Evolutionary conservation across 1,140 invertebrate genomes (phyloP), one percentile per base, ranked within the genome.

Genomic region (Cherax destructor): DNA sequence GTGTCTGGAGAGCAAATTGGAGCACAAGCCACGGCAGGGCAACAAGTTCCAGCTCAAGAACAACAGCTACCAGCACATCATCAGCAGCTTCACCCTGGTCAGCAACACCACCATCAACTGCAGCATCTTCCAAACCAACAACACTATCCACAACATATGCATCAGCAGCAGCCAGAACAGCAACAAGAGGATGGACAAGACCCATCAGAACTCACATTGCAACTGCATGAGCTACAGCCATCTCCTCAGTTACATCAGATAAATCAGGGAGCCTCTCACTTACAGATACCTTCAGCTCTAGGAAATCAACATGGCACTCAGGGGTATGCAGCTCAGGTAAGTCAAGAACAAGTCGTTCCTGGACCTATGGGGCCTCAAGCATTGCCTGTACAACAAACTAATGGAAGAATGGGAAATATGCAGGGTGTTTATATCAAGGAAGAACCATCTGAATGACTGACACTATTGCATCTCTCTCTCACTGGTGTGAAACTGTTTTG

Each of bases 291-390:
- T 50, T 24, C 83, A 69, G 61, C 69, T 50, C 49, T 86, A 7
- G 61, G 83, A n/a, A 47, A 65, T 50, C 86, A 52, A 47, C 83
- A 85, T 47, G 30, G 81, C 7, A 47, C 50, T 52, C 61, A 76
- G 49, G 83, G 76, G 50, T 91, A 78, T 41, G 30, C 56, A 41
- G 24, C 72, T 24, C 83, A 76, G 59, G 88, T 78, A 0, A 52
- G 56, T 16, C 81, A 56, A n/a, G 88, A 91, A 47, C 24, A 69
- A 9, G 65, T 77, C 0, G 52, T 91, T 52, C 88, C 83, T 16
- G 88, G 88, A 65, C 88, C 88, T 56, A 78, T 91, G 76, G 88
- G 88, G 49, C 88, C 88, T 50, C 88, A 91, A 52, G 88, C 88
- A 18, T 80, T 84, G 61, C 88, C 88, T 5, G 88, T 91, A 52